Percentiles rank a stretch among this genome's conserved stretches.
Evolutionary conservation across 92 coral and sea anemone genomes (phyloP).

Genomic region (Ricordea florida): DNA sequence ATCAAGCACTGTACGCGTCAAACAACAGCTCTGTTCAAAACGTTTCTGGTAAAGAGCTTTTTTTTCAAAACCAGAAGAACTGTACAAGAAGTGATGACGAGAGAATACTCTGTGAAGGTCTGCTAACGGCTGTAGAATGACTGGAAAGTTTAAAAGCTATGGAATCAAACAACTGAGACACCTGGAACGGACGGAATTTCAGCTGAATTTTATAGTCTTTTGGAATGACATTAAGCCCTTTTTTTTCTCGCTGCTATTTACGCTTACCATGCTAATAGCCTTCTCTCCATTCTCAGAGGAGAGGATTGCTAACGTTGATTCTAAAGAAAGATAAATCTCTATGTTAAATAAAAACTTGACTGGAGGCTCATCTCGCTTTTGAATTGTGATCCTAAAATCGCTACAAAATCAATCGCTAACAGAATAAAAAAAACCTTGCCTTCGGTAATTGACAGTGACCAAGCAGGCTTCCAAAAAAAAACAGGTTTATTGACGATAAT

Average conservation of each 20-base stretch:
- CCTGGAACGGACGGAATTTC: conserved; percentile 4
- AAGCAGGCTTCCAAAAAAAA: neutral
- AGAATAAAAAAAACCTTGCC: neutral
- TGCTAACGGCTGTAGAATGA: neutral
- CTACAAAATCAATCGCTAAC: neutral
- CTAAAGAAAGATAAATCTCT: neutral
- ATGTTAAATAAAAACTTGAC: neutral
- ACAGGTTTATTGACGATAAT: no score
- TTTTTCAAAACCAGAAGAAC: no score
- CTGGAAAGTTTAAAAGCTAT: neutral
- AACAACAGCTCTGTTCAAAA: no score
- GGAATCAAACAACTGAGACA: conserved; percentile 8
- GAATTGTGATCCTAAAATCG: neutral
- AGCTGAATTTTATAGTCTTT: no score
- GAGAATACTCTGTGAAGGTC: neutral
- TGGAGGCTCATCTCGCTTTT: conserved; percentile 8
- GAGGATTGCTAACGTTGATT: no score
- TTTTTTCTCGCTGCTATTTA: neutral
- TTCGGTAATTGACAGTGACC: neutral
- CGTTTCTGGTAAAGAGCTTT: no score
- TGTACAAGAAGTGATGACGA: neutral
- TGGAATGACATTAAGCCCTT: neutral
- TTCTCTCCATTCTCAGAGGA: neutral
- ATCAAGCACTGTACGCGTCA: neutral
- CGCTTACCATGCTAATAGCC: neutral